Conservation (phyloP, 2,113 vertebrate species). For the Anarhynchus alexandrinus region DNA sequence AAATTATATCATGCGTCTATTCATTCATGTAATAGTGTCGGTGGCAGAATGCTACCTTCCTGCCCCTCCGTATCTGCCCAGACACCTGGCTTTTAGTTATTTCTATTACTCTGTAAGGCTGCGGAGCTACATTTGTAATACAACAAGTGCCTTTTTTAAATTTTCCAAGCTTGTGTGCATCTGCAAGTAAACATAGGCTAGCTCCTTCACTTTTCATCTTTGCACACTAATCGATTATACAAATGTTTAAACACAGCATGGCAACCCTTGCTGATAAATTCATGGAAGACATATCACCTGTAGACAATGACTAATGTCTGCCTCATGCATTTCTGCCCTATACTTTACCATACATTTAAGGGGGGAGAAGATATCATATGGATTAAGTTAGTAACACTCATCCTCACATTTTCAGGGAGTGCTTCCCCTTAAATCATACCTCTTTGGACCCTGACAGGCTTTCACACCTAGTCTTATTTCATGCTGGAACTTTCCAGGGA, state of each 20-base stretch:
- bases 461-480: constrained; percentile 81
- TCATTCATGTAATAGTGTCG: accelerated
- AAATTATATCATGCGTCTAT: background rate
- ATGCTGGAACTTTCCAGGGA: constrained; percentile 78
- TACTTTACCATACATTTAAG: constrained; percentile 60
- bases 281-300: constrained; percentile 73
- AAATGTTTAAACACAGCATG: constrained; percentile 70
- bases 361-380: constrained; percentile 75
- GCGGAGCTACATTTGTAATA: background rate
- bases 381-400: constrained; percentile 86
- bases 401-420: constrained; percentile 70
- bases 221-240: constrained; percentile 68
- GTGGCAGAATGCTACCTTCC: background rate
- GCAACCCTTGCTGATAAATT: constrained; percentile 70
- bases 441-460: constrained; percentile 73
- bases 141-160: background rate
- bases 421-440: constrained; percentile 75
- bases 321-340: constrained; percentile 61
- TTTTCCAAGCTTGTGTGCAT: background rate
- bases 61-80: background rate
- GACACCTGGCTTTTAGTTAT: background rate
- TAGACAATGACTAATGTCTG: constrained; percentile 77
- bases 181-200: background rate
- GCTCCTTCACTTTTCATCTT: constrained; percentile 60
- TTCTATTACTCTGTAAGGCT: background rate